Evolutionary conservation across 2,888 invertebrate species (phyloP), one percentile per base, ranked within the genome.

Genomic region (Hypomecis punctinalis): DNA sequence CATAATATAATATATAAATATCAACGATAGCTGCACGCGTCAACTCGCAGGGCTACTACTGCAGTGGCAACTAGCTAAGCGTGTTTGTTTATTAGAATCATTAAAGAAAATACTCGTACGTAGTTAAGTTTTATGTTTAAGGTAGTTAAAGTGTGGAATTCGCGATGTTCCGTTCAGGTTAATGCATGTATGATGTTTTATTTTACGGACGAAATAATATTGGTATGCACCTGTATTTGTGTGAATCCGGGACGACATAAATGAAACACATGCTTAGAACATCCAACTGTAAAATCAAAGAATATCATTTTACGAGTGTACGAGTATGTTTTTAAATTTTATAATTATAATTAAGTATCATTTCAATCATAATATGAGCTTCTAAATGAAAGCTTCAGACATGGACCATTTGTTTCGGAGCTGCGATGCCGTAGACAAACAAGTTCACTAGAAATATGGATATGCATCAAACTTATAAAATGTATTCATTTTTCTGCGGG

Each of bases 1-100:
- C 23, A 23, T 23, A 23, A 37, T 37, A 8, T 63, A 70, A 70
- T 72, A 70, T 68, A 72, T 75, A 75, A 73, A 70, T 65, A 69
- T 68, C 58, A 69, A 40, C 61, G 70, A 70, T 75, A 68, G 67
- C 60, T 67, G 73, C 70, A 74, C 74, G 74, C 69, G n/a, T n/a
- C 48, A 61, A 57, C 65, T 57, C 23, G 48, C 43, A 58, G 58
- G 43, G n/a, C 33, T 39, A 35, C 46, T 52, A 52, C 11, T 72
- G 69, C 68, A 69, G 68, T 65, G 69, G 61, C 43, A 46, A 52
- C 66, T 53, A 67, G 63, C 61, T 60, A 65, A 65, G 60, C 70
- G 63, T 76, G 76, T 78, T 76, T 76, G 71, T 71, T 66, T 76
- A 75, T 77, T 74, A 74, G 70, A 76, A 76, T 75, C 72, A 72